Evolutionary conservation across 2,113 vertebrate genomes (phyloP), one percentile per base, ranked within the genome.

Genomic region (Clarias macrocephalus): DNA sequence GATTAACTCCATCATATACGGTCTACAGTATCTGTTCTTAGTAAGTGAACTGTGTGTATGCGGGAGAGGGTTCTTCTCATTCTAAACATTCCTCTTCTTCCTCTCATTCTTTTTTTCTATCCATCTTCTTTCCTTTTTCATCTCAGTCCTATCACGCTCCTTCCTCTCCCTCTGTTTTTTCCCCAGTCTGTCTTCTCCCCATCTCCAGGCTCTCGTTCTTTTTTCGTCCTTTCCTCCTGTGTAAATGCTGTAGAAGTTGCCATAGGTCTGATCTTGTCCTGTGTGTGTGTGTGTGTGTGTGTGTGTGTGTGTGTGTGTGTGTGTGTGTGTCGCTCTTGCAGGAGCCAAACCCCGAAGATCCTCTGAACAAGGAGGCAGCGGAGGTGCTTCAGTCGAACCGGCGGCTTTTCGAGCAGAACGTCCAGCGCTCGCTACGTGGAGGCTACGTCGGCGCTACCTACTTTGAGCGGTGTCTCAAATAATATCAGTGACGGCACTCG

Each of bases 1-100:
- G 85, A 96, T 99, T 94, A 99, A 99, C 95, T 99, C 98, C 94
- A 98, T 98, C 95, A 99, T 99, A 95, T 99, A 98, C 93, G 97
- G 97, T 90, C 96, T 99, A 92, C 98, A 98, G 96, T 98, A 99
- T 95, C 97, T 99, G 87, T 99, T 99, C 95, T 95, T 99, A 95
- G 98, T 99, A 93, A 97, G 96, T 95, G 13, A 15, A 65, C 6
- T 3, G 30, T 25, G 25, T 1, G 30, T 0, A 1, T 6, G 66
- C 28, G 66, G 33, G 70, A 6, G 13, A 23, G 37, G 72, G 21
- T 52, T 1, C 5, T 48, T 1, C 37, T 75, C 19, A 25, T 25
- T 75, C 25, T 3, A 42, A 11, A 72, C 3, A 19, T 72, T 19
- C 21, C 18, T 18, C 57, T 59, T 59, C 65, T 5, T 68, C n/a